These are phyloP conservation scores for Trichoplusia ni DNA, from an alignment of 1,140 invertebrate species.

Conservation along the genomic window DNA sequence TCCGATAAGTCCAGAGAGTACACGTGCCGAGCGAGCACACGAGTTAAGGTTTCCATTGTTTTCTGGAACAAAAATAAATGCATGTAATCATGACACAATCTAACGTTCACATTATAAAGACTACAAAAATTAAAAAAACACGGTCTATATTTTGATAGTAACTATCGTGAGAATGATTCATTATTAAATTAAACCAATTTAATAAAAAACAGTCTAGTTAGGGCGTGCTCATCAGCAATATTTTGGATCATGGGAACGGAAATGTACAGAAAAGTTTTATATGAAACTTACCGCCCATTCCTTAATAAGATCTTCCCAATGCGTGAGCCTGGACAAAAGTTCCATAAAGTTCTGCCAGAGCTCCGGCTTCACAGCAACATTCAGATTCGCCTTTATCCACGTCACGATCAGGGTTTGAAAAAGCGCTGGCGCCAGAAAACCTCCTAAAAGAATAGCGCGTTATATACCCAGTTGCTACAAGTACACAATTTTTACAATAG, in stretches of 20 bases:
- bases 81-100: neutral
- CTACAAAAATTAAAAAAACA: too few species aligned
- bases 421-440: constrained; percentile 92
- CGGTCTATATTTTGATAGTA: too few species aligned
- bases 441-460: constrained; percentile 59
- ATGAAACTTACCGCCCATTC: constrained; percentile 97
- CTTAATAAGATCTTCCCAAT: constrained; percentile 97
- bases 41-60: constrained; percentile 97
- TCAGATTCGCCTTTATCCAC: constrained; percentile 98
- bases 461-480: neutral
- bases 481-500: neutral
- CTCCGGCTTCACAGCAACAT: constrained; percentile 92
- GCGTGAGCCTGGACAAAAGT: constrained; percentile 93
- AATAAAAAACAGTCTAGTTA: too few species aligned
- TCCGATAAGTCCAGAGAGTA: constrained; percentile 96
- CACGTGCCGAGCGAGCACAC: constrained; percentile 95
- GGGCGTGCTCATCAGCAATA: too few species aligned
- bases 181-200: too few species aligned
- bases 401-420: constrained; percentile 98
- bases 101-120: neutral
- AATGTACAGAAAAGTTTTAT: too few species aligned
- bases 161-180: too few species aligned
- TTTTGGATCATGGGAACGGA: too few species aligned
- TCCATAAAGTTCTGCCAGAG: constrained; percentile 97
- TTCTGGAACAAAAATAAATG: constrained; percentile 83